Conservation (phyloP, 64 coral and sea anemone genomes). For the Porites australiensis region DNA sequence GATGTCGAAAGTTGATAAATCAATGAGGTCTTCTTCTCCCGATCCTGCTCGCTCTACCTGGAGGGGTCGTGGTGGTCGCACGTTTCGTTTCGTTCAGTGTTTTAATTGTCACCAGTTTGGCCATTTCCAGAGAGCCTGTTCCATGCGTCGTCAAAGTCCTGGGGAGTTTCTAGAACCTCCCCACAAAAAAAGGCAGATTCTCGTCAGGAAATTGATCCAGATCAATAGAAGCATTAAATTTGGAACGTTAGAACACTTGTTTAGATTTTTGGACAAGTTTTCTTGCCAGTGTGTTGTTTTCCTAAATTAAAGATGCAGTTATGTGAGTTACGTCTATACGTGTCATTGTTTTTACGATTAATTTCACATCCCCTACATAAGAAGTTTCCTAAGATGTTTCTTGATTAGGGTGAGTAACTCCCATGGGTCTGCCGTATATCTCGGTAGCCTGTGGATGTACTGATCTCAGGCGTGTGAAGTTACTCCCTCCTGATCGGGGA, state of each 20-base stretch:
- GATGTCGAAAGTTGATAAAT: conserved; percentile 36
- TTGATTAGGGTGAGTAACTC: conserved; percentile 8
- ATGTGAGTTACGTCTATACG: too few species aligned
- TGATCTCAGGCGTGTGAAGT: too few species aligned
- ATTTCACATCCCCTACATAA: too few species aligned
- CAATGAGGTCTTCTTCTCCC: neutral
- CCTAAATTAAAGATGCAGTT: too few species aligned
- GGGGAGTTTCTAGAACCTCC: neutral
- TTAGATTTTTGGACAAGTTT: too few species aligned
- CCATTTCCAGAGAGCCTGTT: neutral
- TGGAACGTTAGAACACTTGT: too few species aligned
- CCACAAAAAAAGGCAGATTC: neutral
- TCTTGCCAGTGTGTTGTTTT: too few species aligned
- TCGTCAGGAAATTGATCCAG: too few species aligned
- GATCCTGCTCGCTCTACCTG: neutral
- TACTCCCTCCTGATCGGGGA: too few species aligned
- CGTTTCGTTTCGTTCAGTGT: neutral
- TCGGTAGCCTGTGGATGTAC: neutral
- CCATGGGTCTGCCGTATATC: neutral
- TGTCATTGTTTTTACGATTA: too few species aligned
- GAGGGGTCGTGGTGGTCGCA: neutral
- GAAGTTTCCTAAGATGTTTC: too few species aligned
- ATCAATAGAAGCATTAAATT: too few species aligned
- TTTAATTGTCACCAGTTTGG: neutral
- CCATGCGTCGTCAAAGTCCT: neutral